Evolutionary conservation across 2,113 vertebrate species (phyloP), one percentile per base, ranked within the genome.

Genomic region (Pelvicachromis taeniatus): DNA sequence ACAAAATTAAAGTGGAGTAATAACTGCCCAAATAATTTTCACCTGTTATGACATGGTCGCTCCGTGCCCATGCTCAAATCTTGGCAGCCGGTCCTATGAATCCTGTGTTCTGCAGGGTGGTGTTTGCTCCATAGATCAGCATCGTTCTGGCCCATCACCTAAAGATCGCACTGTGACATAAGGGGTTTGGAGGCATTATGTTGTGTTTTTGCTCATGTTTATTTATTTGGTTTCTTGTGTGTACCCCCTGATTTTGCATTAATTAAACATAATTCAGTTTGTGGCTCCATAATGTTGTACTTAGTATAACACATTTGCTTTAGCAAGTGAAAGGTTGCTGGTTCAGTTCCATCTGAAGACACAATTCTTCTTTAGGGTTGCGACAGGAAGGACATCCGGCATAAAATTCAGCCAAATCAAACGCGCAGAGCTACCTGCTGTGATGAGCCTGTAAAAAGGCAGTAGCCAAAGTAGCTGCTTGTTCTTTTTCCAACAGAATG

Each of bases 301-400:
- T n/a, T n/a, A 1, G 29, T 19, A 61, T 61, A 63, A 35, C 17
- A 35, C 0, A 35, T 35, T 63, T 63, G 31, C 11, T 63, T 61
- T 63, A 35, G 59, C 31, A 35, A 33, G n/a, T 63, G 11, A n/a
- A 63, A 63, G 31, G 31, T 35, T 33, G 58, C 58, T 19, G 58
- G 58, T 61, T 19, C 58, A 61, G 19, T 61, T 33, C 16, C 58
- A 61, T 61, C 19, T 61, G 29, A 33, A 5, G 29, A 33, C 33
- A 33, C 33, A 33, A 61, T 33, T 33, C 16, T 6, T 9, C 59
- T 35, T 35, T 63, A 31, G 31, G 31, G 17, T 63, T 63, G 59
- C 35, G 9, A 33, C 17, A n/a, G 59, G 59, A 35, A 19, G 31
- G 59, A 17, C 0, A 35, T 35, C 31, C 0, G 0, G 10, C 0